Conservation (phyloP, 2,888 invertebrate species). For the Caenorhabditis sp. region DNA sequence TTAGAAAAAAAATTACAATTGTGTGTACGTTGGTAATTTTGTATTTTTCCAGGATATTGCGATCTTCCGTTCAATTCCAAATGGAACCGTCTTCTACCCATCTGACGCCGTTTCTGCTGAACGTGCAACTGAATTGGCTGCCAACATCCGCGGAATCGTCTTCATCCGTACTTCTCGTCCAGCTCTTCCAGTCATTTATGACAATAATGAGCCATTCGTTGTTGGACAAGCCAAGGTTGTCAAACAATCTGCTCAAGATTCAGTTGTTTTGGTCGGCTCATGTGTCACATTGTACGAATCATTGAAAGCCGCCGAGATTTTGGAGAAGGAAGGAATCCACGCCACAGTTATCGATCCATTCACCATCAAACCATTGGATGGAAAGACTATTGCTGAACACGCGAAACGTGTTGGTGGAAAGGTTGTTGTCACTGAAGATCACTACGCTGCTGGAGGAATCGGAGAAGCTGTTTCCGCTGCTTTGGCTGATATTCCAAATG, state of each 20-base stretch:
- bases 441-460: conserved; percentile 91
- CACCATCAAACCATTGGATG: conserved; percentile 88
- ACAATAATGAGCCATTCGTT: conserved; percentile 83
- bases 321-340: conserved; percentile 74
- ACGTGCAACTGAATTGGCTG: conserved; percentile 89
- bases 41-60: conserved; percentile 81
- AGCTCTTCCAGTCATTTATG: conserved; percentile 85
- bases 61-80: conserved; percentile 89
- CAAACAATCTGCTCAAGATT: conserved; percentile 81
- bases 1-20: too few relatives aligned
- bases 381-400: conserved; percentile 79
- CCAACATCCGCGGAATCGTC: conserved; percentile 78
- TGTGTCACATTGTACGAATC: conserved; percentile 93
- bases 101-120: conserved; percentile 90
- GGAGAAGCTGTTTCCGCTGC: conserved; percentile 83
- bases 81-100: conserved; percentile 79
- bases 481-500: conserved; percentile 45
- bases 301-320: conserved; percentile 77
- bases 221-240: conserved; percentile 79
- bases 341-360: conserved; percentile 86
- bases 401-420: conserved; percentile 73
- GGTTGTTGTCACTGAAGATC: conserved; percentile 93
- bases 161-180: conserved; percentile 96
- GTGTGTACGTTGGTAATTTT: too few relatives aligned
- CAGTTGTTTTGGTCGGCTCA: conserved; percentile 87